Base-by-base conservation (phyloP, 2,888 invertebrate species). In the Drosophila diplacantha region DNA sequence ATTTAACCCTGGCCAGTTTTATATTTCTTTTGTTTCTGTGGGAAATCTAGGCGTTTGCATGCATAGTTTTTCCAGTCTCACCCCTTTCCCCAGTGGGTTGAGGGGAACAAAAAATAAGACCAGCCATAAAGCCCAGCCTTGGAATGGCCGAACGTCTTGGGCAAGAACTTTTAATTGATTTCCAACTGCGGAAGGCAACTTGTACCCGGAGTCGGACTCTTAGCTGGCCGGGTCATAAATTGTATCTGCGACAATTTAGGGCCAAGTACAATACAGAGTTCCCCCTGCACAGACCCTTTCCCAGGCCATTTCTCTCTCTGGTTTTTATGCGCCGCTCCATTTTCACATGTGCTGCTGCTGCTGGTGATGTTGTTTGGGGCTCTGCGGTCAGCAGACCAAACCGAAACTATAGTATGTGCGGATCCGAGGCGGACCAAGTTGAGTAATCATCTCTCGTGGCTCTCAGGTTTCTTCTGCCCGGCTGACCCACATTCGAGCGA, bases 111-210 rank as follows among this genome's bases (percentile, higher is more conserved):
- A 49, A 50, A 41, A 37, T 32, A 20, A 43, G 37, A 43, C 32
- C 16, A 41, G 52, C 49, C 67, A 54, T 55, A 61, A 55, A 65
- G 54, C 54, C 43, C 49, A 63, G 69, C 75, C 67, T 78, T 62
- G 79, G 55, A 50, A 26, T 22, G 57, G 43, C 49, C 58, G 43
- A 65, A 39, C 67, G 70, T 76, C 74, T 82, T 76, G 60, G 64
- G 72, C 83, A 81, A 73, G 78, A 78, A 78, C 81, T 79, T 79
- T 79, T 79, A 79, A 79, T 79, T 79, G 78, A 79, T 79, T 79
- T 69, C 78, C 75, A 67, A 81, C 61, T 57, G 71, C 75, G 69
- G 46, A 50, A 57, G 66, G 60, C 46, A 67, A 50, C 52, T 64
- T 39, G 57, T 31, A 58, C 51, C 55, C 56, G 59, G 43, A 75